A percentile compares a stretch with the other conserved stretches of the same genome.
phyloP scores from a whole-genome alignment of 2,113 vertebrate species.

The Hemichromis elongatus region DNA sequence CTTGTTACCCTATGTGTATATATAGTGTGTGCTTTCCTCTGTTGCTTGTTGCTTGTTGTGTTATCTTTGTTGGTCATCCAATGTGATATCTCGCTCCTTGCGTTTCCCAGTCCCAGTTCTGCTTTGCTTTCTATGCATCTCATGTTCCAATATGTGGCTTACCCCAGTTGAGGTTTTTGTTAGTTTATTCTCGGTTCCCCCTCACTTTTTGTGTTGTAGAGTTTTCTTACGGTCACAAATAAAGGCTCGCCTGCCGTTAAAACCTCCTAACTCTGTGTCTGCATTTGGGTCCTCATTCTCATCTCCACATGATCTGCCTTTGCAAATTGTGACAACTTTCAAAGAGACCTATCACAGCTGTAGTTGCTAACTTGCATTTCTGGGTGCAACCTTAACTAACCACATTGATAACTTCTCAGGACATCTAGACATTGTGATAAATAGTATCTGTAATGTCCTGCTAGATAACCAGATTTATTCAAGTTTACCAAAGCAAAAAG shows the following conservation, averaged over 20 bases:
- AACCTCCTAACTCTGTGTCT: background rate
- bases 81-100: rapidly evolving
- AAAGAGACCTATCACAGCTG: background rate
- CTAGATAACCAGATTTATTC: background rate
- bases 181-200: rapidly evolving
- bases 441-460: background rate
- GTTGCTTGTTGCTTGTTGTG: background rate
- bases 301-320: background rate
- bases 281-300: rapidly evolving
- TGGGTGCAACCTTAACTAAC: rapidly evolving
- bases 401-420: background rate
- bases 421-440: background rate
- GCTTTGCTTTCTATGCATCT: background rate
- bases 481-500: background rate
- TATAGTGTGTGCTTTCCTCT: background rate
- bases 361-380: background rate
- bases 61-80: background rate
- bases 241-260: rapidly evolving
- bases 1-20: background rate
- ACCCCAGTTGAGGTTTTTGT: background rate
- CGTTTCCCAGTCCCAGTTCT: background rate
- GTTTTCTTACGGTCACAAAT: background rate
- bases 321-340: background rate
- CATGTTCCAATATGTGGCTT: background rate
- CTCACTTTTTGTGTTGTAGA: background rate